Evolutionary conservation across 2,797 vertebrate species (phyloP), one percentile per base, ranked within the genome.

Genomic region (Lepus townsendii): DNA sequence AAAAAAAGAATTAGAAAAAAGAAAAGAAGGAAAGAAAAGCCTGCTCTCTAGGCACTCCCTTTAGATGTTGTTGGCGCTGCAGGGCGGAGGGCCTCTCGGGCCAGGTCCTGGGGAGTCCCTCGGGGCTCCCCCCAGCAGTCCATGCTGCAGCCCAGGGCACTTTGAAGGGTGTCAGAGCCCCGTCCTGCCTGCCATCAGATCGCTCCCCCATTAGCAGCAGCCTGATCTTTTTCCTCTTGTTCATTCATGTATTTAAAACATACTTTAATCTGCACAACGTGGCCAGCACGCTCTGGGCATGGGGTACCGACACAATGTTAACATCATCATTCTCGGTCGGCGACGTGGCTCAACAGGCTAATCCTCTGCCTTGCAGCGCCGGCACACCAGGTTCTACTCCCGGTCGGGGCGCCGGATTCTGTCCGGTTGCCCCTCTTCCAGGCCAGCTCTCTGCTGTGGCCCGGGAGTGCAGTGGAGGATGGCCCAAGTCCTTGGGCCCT

Each of bases 41-140:
- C 17, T 17, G 38, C 13, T 96, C 95, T 96, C 95, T 95, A 84
- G 57, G n/a, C 83, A 93, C 63, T 95, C 95, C 86, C 96, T 95
- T 97, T 63, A 24, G 82, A 83, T 95, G 94, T 82, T 90, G 79
- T 86, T 9, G 42, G 42, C 75, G 96, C 73, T 90, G 57, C 1
- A 42, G 57, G 82, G 84, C 83, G 94, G 95, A 97, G 65, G 91
- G 95, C 91, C 94, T 97, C 92, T 71, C n/a, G 26, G 78, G 38
- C 8, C 17, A 76, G 30, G 47, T 65, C 90, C 63, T 30, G 27
- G 72, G 50, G 32, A 87, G 17, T 38, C 0, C 7, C 2, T 26
- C 42, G 6, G 20, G 14, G 9, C 9, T 47, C 65, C 42, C 7
- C 57, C 12, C 16, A 22, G n/a, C 42, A 75, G 76, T 72, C 26